Conservation (phyloP, 2,113 vertebrate genomes). For the Microtus ochrogaster region DNA sequence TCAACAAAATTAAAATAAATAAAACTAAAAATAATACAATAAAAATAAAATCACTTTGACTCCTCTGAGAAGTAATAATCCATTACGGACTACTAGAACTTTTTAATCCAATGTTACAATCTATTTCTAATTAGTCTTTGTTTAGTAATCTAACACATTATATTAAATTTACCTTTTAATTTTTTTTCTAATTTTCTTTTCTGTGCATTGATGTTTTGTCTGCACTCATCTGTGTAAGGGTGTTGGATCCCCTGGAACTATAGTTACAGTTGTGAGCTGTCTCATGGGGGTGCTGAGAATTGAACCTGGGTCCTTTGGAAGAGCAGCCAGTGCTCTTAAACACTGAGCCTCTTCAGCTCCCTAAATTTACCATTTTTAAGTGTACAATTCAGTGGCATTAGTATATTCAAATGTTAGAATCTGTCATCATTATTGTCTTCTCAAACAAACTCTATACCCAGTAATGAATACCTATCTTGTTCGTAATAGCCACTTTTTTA, state of each 20-base stretch:
- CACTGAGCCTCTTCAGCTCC: neutral
- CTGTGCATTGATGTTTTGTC: neutral
- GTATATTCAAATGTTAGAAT: neutral
- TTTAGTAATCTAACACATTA: neutral
- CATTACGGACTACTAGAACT: neutral
- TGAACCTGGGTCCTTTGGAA: neutral
- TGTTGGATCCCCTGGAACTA: neutral
- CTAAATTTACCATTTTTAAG: neutral
- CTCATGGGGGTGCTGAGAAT: neutral
- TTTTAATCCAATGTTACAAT: neutral
- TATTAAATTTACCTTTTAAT: neutral
- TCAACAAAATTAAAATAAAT: neutral
- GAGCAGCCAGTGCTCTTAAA: neutral
- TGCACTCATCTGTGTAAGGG: neutral
- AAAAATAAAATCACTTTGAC: neutral
- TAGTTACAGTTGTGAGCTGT: neutral
- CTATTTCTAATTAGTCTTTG: slow-evolving; percentile 14
- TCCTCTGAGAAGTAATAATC: neutral
- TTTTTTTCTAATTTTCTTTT: neutral
- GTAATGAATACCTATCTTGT: neutral
- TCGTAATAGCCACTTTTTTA: neutral
- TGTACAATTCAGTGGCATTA: neutral
- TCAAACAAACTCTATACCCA: neutral
- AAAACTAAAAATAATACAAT: neutral
- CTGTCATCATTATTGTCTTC: neutral